Evolutionary conservation across 2,888 invertebrate genomes (phyloP).

Genomic region (Andricus quercusramuli): DNA sequence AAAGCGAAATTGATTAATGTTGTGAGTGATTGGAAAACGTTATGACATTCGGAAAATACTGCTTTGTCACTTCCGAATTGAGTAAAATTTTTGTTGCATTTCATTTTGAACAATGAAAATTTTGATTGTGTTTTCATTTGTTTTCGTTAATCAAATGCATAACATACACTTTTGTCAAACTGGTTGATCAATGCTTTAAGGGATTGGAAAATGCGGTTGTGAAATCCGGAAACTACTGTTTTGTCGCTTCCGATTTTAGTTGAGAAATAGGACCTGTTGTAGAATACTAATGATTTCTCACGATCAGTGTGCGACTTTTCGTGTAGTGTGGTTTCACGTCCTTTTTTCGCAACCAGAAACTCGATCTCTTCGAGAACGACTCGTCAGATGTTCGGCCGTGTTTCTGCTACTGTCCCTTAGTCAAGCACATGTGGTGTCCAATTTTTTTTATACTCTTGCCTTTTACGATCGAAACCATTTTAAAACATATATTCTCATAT

Average conservation of each 20-base stretch:
- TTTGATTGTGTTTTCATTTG: no score
- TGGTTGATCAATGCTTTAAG: neutral
- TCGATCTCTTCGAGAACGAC: constrained; percentile 62
- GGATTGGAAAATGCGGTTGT: neutral
- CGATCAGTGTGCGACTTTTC: constrained; percentile 46
- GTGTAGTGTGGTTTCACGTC: constrained; percentile 64
- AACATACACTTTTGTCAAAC: neutral
- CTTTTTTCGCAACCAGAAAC: constrained; percentile 68
- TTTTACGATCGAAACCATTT: neutral
- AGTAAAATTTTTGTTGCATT: neutral
- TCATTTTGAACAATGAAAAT: no score
- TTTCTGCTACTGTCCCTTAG: constrained; percentile 49
- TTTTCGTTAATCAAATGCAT: no score
- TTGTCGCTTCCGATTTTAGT: neutral
- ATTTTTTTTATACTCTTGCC: constrained; percentile 16
- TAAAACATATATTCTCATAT: neutral
- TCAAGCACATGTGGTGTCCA: constrained; percentile 29
- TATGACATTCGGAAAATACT: neutral
- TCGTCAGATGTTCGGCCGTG: constrained; percentile 46
- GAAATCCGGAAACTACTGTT: neutral
- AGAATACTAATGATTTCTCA: constrained; percentile 47
- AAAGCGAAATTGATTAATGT: neutral
- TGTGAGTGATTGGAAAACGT: neutral
- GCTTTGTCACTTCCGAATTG: neutral
- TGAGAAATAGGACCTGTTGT: neutral